phyloP scores from a whole-genome alignment of 1,140 invertebrate species.

The Nasonia vitripennis region DNA sequence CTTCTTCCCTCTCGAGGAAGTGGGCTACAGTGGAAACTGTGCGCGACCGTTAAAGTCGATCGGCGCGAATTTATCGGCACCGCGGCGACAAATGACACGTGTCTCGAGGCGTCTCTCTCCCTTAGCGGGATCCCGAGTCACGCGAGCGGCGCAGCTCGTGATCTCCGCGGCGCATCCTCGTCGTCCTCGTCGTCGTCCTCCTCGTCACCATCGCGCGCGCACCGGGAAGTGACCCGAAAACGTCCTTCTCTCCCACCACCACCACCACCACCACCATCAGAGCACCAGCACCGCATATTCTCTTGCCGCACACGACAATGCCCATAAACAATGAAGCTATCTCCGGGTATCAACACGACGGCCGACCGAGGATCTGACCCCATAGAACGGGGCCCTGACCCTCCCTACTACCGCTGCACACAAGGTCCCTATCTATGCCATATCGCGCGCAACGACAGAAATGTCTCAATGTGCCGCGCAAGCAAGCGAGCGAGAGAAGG shows the following conservation, averaged over 20 bases:
- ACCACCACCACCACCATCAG: no score
- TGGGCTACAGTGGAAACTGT: background rate
- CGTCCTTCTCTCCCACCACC: conserved; percentile 20
- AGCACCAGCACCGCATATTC: background rate
- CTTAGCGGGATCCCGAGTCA: conserved; percentile 8
- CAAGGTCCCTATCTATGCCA: conserved; percentile 5
- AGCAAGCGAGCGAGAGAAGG: background rate
- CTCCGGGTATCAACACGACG: conserved; percentile 63
- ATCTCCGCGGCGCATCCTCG: conserved; percentile 11
- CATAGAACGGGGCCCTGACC: conserved; percentile 58
- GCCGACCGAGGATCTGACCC: conserved; percentile 13
- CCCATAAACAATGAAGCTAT: conserved; percentile 68
- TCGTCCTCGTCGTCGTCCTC: conserved; percentile 8
- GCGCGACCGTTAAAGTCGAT: conserved; percentile 44
- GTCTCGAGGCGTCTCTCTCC: conserved; percentile 34
- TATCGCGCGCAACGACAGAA: conserved; percentile 61
- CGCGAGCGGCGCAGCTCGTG: conserved; percentile 14
- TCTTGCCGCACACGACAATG: conserved; percentile 59
- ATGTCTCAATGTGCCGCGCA: conserved; percentile 62
- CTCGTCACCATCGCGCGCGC: background rate
- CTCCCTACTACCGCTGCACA: conserved; percentile 17
- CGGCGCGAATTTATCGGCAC: conserved; percentile 53
- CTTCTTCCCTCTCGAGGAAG: background rate
- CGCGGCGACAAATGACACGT: conserved; percentile 43
- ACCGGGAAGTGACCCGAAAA: conserved; percentile 47